A percentile compares a stretch with the other conserved stretches of the same genome.
Evolutionary conservation across 1,140 invertebrate species (phyloP).

Genomic region (Sogatella furcifera): DNA sequence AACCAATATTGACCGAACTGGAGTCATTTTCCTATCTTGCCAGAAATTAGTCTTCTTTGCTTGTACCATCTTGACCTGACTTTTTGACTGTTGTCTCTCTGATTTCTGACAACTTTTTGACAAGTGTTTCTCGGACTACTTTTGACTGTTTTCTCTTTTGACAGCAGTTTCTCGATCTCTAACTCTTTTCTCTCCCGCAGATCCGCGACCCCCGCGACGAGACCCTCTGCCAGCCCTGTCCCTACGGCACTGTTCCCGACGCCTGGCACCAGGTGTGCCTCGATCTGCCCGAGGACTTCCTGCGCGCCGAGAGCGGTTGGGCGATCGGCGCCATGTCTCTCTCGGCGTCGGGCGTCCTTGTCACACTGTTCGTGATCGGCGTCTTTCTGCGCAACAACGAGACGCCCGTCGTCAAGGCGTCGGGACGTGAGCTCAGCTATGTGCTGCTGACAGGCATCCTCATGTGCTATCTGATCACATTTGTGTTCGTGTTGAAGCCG

Average conservation of each 20-base stretch:
- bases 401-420: slow-evolving; percentile 81
- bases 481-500: slow-evolving; percentile 65
- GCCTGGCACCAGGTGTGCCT: slow-evolving; percentile 59
- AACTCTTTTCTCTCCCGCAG: too few species aligned
- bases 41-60: too few species aligned
- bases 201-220: slow-evolving; percentile 65
- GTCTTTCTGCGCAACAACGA: slow-evolving; percentile 65
- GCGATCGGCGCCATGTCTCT: slow-evolving; percentile 82
- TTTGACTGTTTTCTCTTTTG: too few species aligned
- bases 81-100: too few species aligned
- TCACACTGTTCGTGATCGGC: slow-evolving; percentile 53
- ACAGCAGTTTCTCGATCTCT: too few species aligned
- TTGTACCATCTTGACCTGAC: too few species aligned
- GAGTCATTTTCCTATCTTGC: too few species aligned
- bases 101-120: too few species aligned
- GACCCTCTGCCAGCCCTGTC: slow-evolving; percentile 71
- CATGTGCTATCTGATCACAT: slow-evolving; percentile 81
- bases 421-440: slow-evolving; percentile 79
- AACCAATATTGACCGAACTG: too few species aligned
- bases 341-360: slow-evolving; percentile 62
- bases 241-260: slow-evolving; percentile 66
- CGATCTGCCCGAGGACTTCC: slow-evolving; percentile 71
- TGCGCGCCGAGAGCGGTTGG: slow-evolving; percentile 65
- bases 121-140: too few species aligned
- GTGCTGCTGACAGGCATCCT: slow-evolving; percentile 76